Evolutionary conservation across 64 coral and sea anemone species (phyloP).

Genomic region (Porites australiensis): DNA sequence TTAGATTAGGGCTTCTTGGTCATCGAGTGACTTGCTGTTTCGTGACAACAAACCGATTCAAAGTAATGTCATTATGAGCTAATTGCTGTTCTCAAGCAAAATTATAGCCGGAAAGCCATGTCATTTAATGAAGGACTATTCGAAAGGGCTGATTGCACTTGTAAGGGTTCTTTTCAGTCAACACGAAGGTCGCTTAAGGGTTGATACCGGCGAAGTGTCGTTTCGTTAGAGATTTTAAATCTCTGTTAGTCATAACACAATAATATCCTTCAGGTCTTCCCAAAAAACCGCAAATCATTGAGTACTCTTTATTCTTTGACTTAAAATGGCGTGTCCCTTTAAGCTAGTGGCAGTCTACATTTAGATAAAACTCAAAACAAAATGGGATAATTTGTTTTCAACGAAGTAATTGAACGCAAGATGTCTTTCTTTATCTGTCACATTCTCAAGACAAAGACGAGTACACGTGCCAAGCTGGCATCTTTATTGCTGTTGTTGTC

Average conservation of each 20-base stretch:
- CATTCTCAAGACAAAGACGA: no score
- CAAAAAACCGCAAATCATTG: neutral
- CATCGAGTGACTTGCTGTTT: neutral
- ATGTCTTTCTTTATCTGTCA: no score
- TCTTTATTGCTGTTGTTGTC: neutral
- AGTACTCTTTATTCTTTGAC: neutral
- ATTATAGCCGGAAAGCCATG: neutral
- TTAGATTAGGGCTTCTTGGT: no score
- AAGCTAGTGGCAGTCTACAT: neutral
- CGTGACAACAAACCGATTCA: neutral
- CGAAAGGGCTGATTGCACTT: neutral
- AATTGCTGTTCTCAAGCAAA: constrained; percentile 1
- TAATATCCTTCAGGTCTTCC: neutral
- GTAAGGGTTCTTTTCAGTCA: neutral
- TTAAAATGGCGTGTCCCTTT: neutral
- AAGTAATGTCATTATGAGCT: constrained; percentile 9
- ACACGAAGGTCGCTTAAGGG: neutral
- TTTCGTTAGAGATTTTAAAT: neutral
- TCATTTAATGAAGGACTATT: neutral
- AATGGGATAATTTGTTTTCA: neutral
- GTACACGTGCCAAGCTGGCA: neutral
- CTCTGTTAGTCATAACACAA: neutral
- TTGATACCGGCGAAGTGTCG: no score
- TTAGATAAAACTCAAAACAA: neutral
- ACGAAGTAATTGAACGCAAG: neutral